phyloP scores from a whole-genome alignment of 2,888 invertebrate genomes.

The Cantharis rustica region DNA sequence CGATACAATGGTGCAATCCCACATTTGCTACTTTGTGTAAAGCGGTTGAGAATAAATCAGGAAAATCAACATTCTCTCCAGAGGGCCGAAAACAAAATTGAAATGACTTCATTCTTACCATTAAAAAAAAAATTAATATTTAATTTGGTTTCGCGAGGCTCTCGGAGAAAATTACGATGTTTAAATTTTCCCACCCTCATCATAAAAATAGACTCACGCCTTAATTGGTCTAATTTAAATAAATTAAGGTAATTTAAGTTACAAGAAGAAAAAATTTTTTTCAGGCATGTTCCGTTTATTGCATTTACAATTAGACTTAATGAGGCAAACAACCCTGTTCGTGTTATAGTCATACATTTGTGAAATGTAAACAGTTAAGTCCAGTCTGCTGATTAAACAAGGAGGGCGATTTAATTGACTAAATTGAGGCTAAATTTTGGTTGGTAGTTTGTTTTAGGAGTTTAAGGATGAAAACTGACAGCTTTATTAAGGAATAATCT shows the following conservation, averaged over 20 bases:
- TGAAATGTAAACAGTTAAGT: slow-evolving; percentile 10
- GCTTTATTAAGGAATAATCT: neutral
- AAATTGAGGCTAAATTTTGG: slow-evolving; percentile 18
- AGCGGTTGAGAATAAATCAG: neutral
- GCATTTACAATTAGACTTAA: slow-evolving; percentile 4
- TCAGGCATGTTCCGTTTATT: neutral
- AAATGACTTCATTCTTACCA: neutral
- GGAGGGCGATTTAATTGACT: slow-evolving; percentile 18
- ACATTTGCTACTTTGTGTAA: neutral
- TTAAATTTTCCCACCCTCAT: neutral
- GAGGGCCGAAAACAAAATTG: neutral
- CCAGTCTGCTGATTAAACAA: slow-evolving; percentile 13
- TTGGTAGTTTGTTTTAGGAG: slow-evolving; percentile 10
- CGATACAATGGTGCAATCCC: neutral
- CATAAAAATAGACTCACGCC: neutral
- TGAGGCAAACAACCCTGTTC: slow-evolving; percentile 4
- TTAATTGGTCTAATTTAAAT: neutral
- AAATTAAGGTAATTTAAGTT: slow-evolving; percentile 3
- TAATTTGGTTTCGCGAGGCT: neutral
- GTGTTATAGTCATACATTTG: slow-evolving; percentile 8
- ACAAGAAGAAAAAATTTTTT: neutral
- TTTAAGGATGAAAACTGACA: slow-evolving; percentile 17
- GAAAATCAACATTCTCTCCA: neutral
- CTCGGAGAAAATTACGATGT: neutral
- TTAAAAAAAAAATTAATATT: neutral